Base-by-base conservation (phyloP, 2,888 invertebrate genomes). In the Mayetiola destructor region DNA sequence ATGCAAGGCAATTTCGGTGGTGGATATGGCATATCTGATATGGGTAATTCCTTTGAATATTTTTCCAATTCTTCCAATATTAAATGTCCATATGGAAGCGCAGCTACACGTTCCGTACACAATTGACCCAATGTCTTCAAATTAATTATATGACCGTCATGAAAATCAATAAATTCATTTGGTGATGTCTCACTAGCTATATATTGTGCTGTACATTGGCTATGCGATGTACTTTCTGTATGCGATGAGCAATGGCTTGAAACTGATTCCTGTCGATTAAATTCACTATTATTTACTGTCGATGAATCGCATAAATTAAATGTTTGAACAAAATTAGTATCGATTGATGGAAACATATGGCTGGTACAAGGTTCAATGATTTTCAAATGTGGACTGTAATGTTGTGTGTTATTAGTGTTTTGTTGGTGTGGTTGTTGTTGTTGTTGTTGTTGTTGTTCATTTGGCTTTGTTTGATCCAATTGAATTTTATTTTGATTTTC, bases 181-280 rank as follows among this genome's bases (percentile, higher is more conserved):
- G 55, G 37, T 8, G 35, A 40, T 63, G 75, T 76, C 54, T 79
- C 71, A 61, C 81, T 81, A 54, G 81, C 81, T 56, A 80, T 73
- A 36, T 80, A 79, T 64, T 80, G 80, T 66, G 82, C 82, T 67
- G 81, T 81, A 59, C 81, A 82, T 30, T 85, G 85, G 32, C 82
- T 82, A 63, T 82, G 69, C 39, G 77, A 77, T 27, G 78, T 77
- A 55, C 76, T 71, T 12, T 64, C 63, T 12, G 42, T 71, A 59
- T 74, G 78, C 59, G 82, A 82, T 58, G 82, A 82, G 66, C 78
- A 77, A 63, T 78, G 75, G 64, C 80, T 80, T 65, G 79, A 78
- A 56, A 77, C 74, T 8, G 80, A 80, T 66, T 80, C 78, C 68
- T 78, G 79, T 56, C 80, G 77, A 53, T 61, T 61, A 54, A 69